These are phyloP conservation scores for Sepiola atlantica DNA, from an alignment of 2,888 invertebrate genomes.

Conservation along the genomic window DNA sequence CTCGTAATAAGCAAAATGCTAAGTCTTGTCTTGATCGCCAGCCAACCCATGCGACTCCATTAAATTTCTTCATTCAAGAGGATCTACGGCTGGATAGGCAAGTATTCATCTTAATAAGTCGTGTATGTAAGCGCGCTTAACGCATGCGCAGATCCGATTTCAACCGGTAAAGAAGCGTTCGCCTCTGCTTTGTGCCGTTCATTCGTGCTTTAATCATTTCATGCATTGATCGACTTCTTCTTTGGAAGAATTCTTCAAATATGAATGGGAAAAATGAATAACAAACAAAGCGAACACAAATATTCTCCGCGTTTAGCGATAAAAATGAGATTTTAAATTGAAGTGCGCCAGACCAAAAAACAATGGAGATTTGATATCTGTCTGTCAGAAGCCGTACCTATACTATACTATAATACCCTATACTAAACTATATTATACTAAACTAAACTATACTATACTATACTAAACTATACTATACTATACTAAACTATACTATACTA, in stretches of 20 bases:
- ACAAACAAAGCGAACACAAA: no score
- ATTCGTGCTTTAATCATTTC: no score
- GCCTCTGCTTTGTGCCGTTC: not conserved
- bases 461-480: no score
- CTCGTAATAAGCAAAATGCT: constrained; percentile 32
- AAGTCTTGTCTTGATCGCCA: not conserved
- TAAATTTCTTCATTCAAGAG: constrained; percentile 5
- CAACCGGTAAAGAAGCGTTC: not conserved
- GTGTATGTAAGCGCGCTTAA: not conserved
- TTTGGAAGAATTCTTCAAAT: not conserved
- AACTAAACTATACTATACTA: no score
- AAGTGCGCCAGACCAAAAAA: no score
- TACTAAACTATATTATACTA: no score
- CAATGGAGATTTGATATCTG: no score
- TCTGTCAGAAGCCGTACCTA: no score
- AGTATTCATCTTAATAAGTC: not conserved
- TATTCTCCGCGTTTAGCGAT: no score
- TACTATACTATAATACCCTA: no score
- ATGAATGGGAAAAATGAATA: not conserved
- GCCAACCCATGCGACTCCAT: constrained; percentile 16
- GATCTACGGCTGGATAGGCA: not conserved
- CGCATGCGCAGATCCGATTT: not conserved
- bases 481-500: no score
- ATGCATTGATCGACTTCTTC: not conserved
- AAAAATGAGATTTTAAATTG: no score